Percentiles rank a stretch among this genome's conserved stretches.
Evolutionary conservation across 2,888 invertebrate species (phyloP).

Genomic region (Pterobdella sp.): DNA sequence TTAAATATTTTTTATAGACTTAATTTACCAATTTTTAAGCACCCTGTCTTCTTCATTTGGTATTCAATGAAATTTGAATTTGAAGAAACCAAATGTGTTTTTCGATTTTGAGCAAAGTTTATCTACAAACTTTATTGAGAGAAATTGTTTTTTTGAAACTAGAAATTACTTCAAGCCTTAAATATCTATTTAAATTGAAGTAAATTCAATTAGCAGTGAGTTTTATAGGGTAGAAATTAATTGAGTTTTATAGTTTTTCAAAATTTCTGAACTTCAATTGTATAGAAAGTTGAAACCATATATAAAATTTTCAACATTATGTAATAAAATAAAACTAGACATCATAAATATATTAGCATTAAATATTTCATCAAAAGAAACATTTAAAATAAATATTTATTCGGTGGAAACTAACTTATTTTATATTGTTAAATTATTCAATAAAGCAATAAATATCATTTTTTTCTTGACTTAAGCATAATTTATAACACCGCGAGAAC

Average conservation of each 20-base stretch:
- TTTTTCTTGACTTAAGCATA: neutral
- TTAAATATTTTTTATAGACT: no score
- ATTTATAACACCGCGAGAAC: neutral
- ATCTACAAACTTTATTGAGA: no score
- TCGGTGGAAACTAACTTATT: neutral
- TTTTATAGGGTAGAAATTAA: neutral
- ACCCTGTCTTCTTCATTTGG: no score
- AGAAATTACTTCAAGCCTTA: neutral
- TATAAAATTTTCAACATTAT: no score
- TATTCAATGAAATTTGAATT: no score
- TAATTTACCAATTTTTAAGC: no score
- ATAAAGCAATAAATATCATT: neutral
- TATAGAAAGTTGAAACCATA: no score
- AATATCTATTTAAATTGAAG: neutral
- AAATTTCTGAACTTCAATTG: slow-evolving; percentile 5
- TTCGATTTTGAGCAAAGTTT: no score
- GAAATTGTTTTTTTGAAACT: neutral
- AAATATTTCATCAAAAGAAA: no score
- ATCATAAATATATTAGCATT: no score
- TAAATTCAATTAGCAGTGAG: neutral
- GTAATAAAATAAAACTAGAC: no score
- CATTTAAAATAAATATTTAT: neutral
- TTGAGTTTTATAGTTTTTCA: slow-evolving; percentile 8
- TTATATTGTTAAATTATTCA: neutral
- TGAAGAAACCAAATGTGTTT: no score